Evolutionary conservation across 2,113 vertebrate genomes (phyloP).

Genomic region (Herpetotheres cachinnans): DNA sequence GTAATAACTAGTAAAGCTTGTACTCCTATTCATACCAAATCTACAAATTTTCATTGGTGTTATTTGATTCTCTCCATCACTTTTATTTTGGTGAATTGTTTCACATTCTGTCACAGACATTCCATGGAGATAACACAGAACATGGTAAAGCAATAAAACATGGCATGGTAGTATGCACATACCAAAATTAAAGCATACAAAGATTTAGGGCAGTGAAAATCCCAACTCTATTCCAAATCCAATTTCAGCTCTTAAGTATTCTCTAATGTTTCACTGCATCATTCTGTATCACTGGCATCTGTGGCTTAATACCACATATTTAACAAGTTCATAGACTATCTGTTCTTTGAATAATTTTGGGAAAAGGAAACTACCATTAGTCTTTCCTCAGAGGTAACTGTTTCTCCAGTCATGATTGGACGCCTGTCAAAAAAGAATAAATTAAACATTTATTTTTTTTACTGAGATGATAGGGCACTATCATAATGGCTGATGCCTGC

Average conservation of each 20-base stretch:
- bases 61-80: background rate
- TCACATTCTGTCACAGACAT: background rate
- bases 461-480: background rate
- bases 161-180: background rate
- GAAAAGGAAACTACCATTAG: background rate
- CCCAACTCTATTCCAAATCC: background rate
- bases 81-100: background rate
- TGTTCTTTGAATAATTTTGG: background rate
- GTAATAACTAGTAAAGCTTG: background rate
- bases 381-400: background rate
- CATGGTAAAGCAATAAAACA: background rate
- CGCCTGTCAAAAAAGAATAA: background rate
- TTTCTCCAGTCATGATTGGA: background rate
- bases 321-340: background rate
- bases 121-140: background rate
- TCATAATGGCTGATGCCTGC: background rate
- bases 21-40: background rate
- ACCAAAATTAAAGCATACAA: background rate
- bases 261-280: background rate
- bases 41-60: background rate
- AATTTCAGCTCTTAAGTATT: background rate
- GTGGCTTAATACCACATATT: background rate
- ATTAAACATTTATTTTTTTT: background rate
- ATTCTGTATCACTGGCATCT: background rate
- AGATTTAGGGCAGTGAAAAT: background rate